Base-by-base conservation (phyloP, 2,797 vertebrate genomes). In the Sebastes steindachneri region DNA sequence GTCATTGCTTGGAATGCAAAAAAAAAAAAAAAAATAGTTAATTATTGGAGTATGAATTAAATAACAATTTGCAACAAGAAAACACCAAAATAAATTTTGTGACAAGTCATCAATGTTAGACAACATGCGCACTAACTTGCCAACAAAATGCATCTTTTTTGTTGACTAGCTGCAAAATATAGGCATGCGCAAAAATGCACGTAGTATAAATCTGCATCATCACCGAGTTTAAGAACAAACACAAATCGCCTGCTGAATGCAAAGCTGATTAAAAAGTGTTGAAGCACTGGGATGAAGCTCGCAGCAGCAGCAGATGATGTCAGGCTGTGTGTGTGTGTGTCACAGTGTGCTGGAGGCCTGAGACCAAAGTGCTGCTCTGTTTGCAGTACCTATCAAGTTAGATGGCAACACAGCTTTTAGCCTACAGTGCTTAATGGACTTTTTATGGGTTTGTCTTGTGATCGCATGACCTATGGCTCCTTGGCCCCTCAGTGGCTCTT, bases 351-450 rank as follows among this genome's bases (percentile, higher is more conserved):
- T 81, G 85, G 41, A 92, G 89, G 92, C 89, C 90, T 63, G 80
- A 89, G 88, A 89, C 88, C 88, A 97, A 95, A 97, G 96, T 95
- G 96, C 96, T 95, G 95, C 95, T 97, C 96, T 97, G 97, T 98
- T 98, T 97, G 97, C 95, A 96, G 96, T 94, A 97, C 96, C 97
- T 96, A 97, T 97, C 97, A 97, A 97, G 95, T 92, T 92, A 96
- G 96, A 98, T 97, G 97, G 97, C 97, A 97, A 97, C 97, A 96
- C 96, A 94, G 96, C 96, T 91, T 97, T 99, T 96, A 97, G 97
- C 95, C 96, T 96, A 93, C 96, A 95, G 93, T 95, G 95, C 97
- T 97, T 99, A 99, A 99, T 99, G 98, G 98, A 99, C 96, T 97
- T 99, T 99, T 99, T 99, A 99, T 98, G 96, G 96, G 95, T 94